phyloP scores from a whole-genome alignment of 92 coral and sea anemone genomes.

The Parazoanthus darwini region DNA sequence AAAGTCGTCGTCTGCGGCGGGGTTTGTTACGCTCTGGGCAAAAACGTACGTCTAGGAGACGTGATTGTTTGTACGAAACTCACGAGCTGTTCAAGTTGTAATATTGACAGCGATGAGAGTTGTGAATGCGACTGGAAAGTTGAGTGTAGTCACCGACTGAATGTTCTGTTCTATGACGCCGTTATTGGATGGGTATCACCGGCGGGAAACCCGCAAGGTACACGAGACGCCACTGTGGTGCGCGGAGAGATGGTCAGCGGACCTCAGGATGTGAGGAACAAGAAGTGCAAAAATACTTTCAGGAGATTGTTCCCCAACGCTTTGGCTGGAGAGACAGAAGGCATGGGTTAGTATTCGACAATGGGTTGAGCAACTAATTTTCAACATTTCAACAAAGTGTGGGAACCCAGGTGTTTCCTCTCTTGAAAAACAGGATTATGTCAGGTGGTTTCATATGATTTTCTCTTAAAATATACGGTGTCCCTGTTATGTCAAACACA shows the following conservation, averaged over 20 bases:
- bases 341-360: neutral
- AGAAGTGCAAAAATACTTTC: neutral
- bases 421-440: neutral
- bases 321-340: slow-evolving; percentile 29
- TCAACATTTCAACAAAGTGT: neutral
- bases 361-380: neutral
- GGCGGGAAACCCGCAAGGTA: neutral
- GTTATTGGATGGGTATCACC: slow-evolving; percentile 1
- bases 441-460: neutral
- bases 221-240: neutral
- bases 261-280: neutral
- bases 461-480: neutral
- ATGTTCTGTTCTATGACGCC: neutral
- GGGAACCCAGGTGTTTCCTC: neutral
- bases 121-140: neutral
- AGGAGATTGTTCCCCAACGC: neutral
- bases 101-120: neutral
- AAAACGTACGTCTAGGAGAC: neutral
- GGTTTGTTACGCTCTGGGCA: neutral
- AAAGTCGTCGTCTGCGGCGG: neutral
- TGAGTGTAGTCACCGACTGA: neutral
- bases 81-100: neutral
- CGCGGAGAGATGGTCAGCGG: slow-evolving; percentile 8
- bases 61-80: slow-evolving; percentile 2
- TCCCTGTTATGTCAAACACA: too few species aligned